Percentiles rank a stretch among this genome's conserved stretches.
These are phyloP conservation scores for Chrysolina americana DNA, from an alignment of 2,888 invertebrate genomes.

Conservation along the genomic window DNA sequence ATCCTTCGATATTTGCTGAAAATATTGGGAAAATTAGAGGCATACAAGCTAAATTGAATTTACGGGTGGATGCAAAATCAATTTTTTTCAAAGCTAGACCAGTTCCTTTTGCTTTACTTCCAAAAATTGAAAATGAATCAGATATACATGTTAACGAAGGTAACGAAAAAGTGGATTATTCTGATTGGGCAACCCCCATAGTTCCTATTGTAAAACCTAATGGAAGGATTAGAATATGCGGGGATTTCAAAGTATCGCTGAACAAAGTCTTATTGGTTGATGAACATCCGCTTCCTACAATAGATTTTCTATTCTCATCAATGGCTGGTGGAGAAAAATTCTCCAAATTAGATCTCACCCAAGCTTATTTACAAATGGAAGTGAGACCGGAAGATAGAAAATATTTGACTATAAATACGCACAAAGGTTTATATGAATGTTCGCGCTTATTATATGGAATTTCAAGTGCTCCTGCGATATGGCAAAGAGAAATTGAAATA, in stretches of 20 bases:
- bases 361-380: slow-evolving; percentile 13
- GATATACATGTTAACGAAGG: background rate
- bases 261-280: background rate
- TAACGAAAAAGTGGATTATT: background rate
- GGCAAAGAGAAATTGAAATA: background rate
- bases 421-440: too few relatives aligned
- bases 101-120: slow-evolving; percentile 6
- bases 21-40: background rate
- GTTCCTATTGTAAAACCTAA: too few relatives aligned
- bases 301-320: background rate
- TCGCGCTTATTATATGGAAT: too few relatives aligned
- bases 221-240: background rate
- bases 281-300: too few relatives aligned
- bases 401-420: too few relatives aligned
- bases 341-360: slow-evolving; percentile 1
- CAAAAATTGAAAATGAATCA: background rate
- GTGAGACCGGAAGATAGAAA: slow-evolving; percentile 15
- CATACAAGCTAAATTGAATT: background rate
- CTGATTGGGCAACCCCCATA: too few relatives aligned
- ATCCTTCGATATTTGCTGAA: slow-evolving; percentile 2
- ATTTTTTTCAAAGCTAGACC: background rate
- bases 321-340: slow-evolving; percentile 3
- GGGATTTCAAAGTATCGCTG: background rate
- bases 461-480: background rate
- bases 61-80: background rate